Conservation (phyloP, 2,797 vertebrate genomes). For the Otus scops region DNA sequence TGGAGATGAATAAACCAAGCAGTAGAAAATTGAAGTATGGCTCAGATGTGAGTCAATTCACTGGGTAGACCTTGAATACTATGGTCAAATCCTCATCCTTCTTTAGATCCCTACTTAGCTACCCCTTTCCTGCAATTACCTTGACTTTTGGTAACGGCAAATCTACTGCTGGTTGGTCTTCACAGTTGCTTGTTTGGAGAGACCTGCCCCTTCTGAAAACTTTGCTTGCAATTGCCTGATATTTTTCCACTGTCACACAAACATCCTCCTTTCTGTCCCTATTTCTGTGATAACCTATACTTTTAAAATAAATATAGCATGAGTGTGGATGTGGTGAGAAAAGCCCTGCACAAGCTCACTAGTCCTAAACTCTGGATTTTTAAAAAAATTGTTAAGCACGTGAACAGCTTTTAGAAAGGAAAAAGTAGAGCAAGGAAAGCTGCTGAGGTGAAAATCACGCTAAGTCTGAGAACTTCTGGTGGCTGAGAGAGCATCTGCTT, state of each 20-base stretch:
- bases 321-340: neutral
- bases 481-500: neutral
- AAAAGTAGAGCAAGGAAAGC: neutral
- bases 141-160: neutral
- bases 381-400: neutral
- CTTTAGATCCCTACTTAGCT: neutral
- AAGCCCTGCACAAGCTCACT: neutral
- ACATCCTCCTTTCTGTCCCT: neutral
- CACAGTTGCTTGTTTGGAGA: neutral
- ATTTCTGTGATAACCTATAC: neutral
- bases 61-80: neutral
- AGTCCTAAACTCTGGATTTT: neutral
- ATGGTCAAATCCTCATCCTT: neutral
- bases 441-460: neutral
- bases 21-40: neutral
- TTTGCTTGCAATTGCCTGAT: neutral
- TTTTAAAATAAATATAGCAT: neutral
- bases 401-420: neutral
- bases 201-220: neutral
- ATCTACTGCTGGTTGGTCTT: neutral
- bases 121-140: neutral
- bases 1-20: neutral
- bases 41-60: neutral
- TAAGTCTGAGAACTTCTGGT: neutral
- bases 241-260: neutral